phyloP scores from a whole-genome alignment of 2,888 invertebrate species.

The Venustoraphidia nigricollis region DNA sequence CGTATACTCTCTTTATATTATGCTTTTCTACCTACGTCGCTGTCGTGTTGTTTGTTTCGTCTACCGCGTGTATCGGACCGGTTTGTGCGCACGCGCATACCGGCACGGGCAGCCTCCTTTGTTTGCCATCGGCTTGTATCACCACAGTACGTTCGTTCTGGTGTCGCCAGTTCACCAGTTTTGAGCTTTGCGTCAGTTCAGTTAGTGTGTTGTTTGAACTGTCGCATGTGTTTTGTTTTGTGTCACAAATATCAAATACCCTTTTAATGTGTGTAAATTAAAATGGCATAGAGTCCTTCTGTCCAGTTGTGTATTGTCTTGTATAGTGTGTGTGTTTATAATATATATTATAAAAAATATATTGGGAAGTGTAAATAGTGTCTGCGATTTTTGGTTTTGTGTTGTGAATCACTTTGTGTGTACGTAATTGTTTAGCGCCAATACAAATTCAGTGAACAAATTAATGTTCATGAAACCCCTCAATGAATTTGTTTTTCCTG shows the following conservation, averaged over 20 bases:
- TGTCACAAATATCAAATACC: not conserved
- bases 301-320: not conserved
- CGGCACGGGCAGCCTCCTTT: slow-evolving; percentile 8
- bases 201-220: not conserved
- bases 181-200: not conserved
- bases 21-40: not conserved
- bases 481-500: slow-evolving; percentile 50
- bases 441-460: slow-evolving; percentile 23
- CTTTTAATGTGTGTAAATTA: not conserved
- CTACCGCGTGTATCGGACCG: slow-evolving; percentile 15
- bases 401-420: not conserved
- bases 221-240: not conserved
- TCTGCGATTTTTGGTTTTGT: not conserved
- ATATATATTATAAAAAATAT: not conserved
- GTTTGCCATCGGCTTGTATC: slow-evolving; percentile 1
- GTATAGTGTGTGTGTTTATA: slow-evolving; percentile 3
- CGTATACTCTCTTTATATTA: no score
- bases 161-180: no score
- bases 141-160: no score
- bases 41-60: slow-evolving; percentile 10
- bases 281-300: not conserved
- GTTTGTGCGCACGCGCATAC: slow-evolving; percentile 22
- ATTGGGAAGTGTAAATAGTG: not conserved
- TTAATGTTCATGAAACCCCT: slow-evolving; percentile 42
- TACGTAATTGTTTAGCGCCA: not conserved